phyloP scores from a whole-genome alignment of 2,888 invertebrate species.

The Craniophora ligustri region DNA sequence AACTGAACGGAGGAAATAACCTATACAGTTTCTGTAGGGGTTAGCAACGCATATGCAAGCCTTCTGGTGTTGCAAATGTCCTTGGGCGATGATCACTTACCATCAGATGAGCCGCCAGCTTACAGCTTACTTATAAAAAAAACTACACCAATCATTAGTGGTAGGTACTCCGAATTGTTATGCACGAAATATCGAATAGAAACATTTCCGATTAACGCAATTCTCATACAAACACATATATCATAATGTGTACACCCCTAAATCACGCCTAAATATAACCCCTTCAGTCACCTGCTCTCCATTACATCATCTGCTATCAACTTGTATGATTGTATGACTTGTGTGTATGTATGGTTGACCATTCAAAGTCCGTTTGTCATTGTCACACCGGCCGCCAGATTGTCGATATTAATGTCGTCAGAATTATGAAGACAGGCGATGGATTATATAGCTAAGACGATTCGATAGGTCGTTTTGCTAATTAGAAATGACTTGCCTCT shows the following conservation, averaged over 20 bases:
- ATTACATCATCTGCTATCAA: conserved; percentile 33
- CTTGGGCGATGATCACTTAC: too few relatives aligned
- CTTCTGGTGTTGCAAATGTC: too few relatives aligned
- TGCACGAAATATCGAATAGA: too few relatives aligned
- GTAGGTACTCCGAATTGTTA: too few relatives aligned
- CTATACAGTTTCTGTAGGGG: too few relatives aligned
- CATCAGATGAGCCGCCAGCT: too few relatives aligned
- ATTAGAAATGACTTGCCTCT: neutral
- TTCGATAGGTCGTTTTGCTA: neutral
- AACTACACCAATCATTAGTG: too few relatives aligned
- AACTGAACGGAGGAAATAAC: too few relatives aligned
- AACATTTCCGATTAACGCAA: neutral
- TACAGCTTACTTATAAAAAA: too few relatives aligned
- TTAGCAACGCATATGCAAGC: too few relatives aligned
- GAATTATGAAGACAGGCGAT: conserved; percentile 30
- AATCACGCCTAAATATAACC: conserved; percentile 41
- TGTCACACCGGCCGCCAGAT: conserved; percentile 37
- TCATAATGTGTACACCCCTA: conserved; percentile 29
- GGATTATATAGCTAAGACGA: neutral
- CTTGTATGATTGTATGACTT: conserved; percentile 5
- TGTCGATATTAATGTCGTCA: conserved; percentile 46
- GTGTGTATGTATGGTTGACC: conserved; percentile 15
- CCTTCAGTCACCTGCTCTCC: conserved; percentile 40
- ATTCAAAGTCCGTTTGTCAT: conserved; percentile 32
- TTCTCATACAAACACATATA: conserved; percentile 3